phyloP scores from a whole-genome alignment of 2,113 vertebrate genomes.

The Labrus mixtus region DNA sequence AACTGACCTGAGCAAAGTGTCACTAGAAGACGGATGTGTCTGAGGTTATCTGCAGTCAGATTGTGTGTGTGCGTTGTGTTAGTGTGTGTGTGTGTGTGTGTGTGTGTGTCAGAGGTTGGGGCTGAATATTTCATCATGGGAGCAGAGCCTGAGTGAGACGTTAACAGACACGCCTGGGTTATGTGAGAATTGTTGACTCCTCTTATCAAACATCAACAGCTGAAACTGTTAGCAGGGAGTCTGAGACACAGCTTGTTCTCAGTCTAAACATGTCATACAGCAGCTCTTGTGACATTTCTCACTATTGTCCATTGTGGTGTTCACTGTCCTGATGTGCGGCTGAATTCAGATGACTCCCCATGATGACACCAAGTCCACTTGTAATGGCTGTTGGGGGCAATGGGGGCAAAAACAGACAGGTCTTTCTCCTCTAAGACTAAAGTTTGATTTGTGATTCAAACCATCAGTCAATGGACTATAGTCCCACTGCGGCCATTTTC shows the following conservation, averaged over 20 bases:
- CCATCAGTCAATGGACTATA: no score
- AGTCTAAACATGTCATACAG: no score
- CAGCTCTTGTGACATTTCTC: no score
- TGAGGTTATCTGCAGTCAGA: constrained; percentile 23
- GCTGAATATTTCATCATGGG: not conserved
- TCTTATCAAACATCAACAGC: not conserved
- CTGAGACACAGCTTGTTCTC: not conserved
- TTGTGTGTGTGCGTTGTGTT: constrained; percentile 14
- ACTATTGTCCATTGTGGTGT: no score
- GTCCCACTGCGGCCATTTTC: no score
- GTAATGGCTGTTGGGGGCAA: no score
- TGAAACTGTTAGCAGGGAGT: not conserved
- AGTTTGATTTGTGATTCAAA: no score
- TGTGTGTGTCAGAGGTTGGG: not conserved
- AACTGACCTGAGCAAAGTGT: constrained; percentile 4
- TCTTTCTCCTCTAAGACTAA: no score
- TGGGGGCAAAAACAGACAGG: no score
- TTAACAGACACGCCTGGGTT: not conserved
- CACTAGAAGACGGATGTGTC: constrained; percentile 24
- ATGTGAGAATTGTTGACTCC: not conserved
- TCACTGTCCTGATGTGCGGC: no score
- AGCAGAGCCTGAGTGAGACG: not conserved
- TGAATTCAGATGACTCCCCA: no score
- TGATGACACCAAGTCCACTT: no score
- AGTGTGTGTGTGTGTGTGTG: not conserved